These are phyloP conservation scores for Scarus forsteni DNA, from an alignment of 2,797 vertebrate genomes.

Conservation along the genomic window DNA sequence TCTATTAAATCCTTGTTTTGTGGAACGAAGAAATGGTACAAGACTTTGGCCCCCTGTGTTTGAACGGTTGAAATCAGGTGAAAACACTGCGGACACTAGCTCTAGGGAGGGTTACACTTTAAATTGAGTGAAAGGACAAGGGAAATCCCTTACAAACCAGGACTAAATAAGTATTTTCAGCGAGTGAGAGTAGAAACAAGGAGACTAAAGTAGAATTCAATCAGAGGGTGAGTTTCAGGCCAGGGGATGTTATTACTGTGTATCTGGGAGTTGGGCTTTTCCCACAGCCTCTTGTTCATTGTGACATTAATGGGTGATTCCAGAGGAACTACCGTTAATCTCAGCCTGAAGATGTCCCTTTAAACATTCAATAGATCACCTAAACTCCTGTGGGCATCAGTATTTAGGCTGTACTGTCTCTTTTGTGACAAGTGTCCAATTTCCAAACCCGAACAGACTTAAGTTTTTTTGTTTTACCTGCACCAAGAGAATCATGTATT, in stretches of 20 bases:
- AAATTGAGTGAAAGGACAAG: neutral
- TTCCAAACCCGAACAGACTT: neutral
- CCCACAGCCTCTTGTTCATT: neutral
- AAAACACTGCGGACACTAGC: constrained; percentile 2
- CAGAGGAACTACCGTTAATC: neutral
- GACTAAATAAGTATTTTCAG: neutral
- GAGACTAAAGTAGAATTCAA: neutral
- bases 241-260: neutral
- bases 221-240: neutral
- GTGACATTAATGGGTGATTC: neutral
- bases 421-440: neutral
- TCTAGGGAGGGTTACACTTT: no score
- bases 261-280: neutral
- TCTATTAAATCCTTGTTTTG: constrained; percentile 58
- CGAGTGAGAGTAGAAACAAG: neutral
- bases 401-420: neutral
- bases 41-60: constrained; percentile 21
- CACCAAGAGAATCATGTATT: no score
- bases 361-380: neutral
- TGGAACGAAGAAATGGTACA: constrained; percentile 6
- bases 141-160: neutral
- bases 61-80: neutral
- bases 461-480: no score
- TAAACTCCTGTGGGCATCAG: neutral
- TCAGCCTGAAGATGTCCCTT: neutral